Conservation (phyloP, 2,797 vertebrate genomes). For the Xenentodon cancila region DNA sequence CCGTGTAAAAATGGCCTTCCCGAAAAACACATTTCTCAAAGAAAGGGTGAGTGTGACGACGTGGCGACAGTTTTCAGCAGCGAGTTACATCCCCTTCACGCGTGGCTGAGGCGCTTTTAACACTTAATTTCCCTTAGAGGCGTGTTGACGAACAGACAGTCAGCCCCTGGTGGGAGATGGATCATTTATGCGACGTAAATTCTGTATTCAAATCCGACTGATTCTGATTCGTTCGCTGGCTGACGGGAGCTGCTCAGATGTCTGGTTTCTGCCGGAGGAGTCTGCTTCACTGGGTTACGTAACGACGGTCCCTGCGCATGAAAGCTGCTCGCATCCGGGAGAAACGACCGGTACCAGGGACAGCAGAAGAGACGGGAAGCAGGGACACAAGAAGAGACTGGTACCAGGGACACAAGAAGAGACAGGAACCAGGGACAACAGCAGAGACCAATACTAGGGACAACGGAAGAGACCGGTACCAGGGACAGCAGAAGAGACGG, state of each 20-base stretch:
- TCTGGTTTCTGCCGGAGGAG: slow-evolving; percentile 24
- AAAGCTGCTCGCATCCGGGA: slow-evolving; percentile 28
- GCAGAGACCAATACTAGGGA: slow-evolving; percentile 20
- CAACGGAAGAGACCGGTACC: slow-evolving; percentile 26
- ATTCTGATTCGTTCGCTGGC: neutral
- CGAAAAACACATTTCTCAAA: slow-evolving; percentile 87
- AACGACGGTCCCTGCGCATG: slow-evolving; percentile 13
- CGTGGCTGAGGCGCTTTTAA: no score
- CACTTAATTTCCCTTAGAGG: no score
- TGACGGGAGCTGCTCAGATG: slow-evolving; percentile 6
- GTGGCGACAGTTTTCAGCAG: slow-evolving; percentile 11
- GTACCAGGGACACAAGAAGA: no score
- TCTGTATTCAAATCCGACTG: neutral
- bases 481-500: neutral
- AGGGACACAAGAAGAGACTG: no score
- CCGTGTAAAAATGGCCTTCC: slow-evolving; percentile 91
- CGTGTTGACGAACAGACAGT: neutral
- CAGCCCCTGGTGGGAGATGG: neutral
- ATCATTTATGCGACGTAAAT: neutral
- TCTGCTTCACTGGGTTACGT: slow-evolving; percentile 28
- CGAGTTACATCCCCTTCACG: no score
- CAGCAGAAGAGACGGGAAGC: no score
- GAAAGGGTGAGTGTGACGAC: slow-evolving; percentile 84
- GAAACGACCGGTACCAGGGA: slow-evolving; percentile 21
- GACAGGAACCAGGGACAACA: neutral